These are phyloP conservation scores for Psilopsiagon aurifrons DNA, from an alignment of 2,113 vertebrate species.

Conservation along the genomic window DNA sequence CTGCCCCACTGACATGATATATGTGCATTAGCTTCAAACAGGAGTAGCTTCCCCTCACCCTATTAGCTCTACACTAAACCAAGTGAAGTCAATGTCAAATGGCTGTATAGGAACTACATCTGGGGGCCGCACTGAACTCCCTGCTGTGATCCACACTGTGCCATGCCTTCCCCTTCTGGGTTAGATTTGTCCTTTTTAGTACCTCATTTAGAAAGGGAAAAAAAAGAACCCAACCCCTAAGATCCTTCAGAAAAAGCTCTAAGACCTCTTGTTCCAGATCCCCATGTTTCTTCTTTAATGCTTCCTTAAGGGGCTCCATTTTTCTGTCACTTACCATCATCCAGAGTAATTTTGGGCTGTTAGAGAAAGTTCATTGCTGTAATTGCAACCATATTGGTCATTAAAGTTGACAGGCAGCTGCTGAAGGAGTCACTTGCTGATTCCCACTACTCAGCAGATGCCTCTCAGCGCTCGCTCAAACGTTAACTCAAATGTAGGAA, in stretches of 20 bases:
- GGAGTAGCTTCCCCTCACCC: neutral
- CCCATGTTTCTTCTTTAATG: slow-evolving; percentile 16
- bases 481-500: neutral
- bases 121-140: neutral
- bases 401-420: slow-evolving; percentile 74
- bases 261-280: neutral
- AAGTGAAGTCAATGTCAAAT: fast-evolving
- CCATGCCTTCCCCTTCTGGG: neutral
- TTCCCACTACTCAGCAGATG: slow-evolving; percentile 22
- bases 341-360: slow-evolving; percentile 67
- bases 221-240: neutral
- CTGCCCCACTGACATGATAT: neutral
- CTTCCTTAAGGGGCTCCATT: slow-evolving; percentile 65
- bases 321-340: slow-evolving; percentile 71
- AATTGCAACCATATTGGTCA: slow-evolving; percentile 73
- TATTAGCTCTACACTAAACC: neutral
- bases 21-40: neutral
- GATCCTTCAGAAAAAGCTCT: neutral
- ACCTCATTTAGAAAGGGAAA: neutral
- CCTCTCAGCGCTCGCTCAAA: slow-evolving; percentile 6
- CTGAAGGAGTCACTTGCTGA: slow-evolving; percentile 40
- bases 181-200: neutral
- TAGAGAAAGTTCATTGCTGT: slow-evolving; percentile 73
- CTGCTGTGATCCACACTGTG: neutral
- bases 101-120: neutral